Conservation (phyloP, 2,113 vertebrate genomes). For the Macroglossus sobrinus region DNA sequence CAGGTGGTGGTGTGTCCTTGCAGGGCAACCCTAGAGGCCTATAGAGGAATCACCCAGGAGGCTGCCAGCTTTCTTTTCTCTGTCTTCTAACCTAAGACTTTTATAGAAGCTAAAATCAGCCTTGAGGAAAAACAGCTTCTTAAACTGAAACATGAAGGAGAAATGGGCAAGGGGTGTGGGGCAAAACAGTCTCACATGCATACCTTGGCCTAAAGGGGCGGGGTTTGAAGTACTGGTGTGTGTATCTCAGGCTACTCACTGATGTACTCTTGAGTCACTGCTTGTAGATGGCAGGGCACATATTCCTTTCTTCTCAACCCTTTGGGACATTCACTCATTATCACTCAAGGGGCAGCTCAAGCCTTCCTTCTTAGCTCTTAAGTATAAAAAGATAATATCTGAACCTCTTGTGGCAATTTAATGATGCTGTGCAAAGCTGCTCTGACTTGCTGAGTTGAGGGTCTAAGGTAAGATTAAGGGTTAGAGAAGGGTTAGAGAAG, state of each 20-base stretch:
- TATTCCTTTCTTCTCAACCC: neutral
- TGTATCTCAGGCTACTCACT: fast-evolving
- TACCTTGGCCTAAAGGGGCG: neutral
- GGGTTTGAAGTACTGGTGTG: neutral
- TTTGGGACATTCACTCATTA: neutral
- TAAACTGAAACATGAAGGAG: neutral
- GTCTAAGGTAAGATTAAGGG: neutral
- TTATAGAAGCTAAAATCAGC: neutral
- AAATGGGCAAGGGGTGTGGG: no score
- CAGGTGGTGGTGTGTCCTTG: neutral
- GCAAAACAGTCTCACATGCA: neutral
- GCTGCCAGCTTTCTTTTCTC: neutral
- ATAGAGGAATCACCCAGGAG: neutral
- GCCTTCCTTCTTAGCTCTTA: neutral
- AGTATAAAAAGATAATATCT: neutral
- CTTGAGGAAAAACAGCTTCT: neutral
- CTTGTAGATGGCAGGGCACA: neutral
- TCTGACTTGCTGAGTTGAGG: neutral
- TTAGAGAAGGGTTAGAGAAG: neutral
- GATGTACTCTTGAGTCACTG: neutral
- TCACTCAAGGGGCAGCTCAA: neutral
- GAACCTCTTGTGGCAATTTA: neutral
- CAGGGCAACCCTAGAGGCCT: neutral
- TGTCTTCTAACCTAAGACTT: neutral
- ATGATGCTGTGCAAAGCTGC: neutral